Base-by-base conservation (phyloP, 2,888 invertebrate species). In the Phytoseiulus persimilis region DNA sequence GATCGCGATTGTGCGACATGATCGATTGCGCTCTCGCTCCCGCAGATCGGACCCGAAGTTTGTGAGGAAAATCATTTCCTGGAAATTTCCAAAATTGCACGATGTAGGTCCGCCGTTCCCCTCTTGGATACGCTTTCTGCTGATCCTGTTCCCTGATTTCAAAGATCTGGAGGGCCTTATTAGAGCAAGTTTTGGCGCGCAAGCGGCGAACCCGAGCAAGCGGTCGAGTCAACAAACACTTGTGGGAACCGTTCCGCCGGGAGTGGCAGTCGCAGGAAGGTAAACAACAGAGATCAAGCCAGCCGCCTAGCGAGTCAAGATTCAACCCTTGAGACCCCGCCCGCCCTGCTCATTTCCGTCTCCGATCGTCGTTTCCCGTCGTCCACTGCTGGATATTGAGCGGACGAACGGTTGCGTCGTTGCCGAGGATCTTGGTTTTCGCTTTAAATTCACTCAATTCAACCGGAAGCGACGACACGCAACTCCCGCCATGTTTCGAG, bases 191-290 rank as follows among this genome's bases (percentile, higher is more conserved):
- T 14, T 28, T 2, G 65, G 28, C 28, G 65, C 28, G 23, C 23
- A 28, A 65, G 65, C 65, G 65, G 65, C 65, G 65, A 65, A 65
- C 65, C 65, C 18, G 65, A 65, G 65, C 65, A 1, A 33, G 87
- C 0, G 87, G 87, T 45, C 87, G 31, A 87, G 39, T 87, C 33
- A 87, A 33, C 87, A 33, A 87, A 87, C 32, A 87, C 87, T 87
- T 33, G 87, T 87, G 87, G 87, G n/a, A 2, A 5, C 32, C 87
- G n/a, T 33, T 33, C 39, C n/a, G n/a, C 31, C n/a, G n/a, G n/a
- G n/a, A n/a, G n/a, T n/a, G 14, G 87, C 87, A 2, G 32, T 33
- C 33, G 87, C 87, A 65, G 18, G 28, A 28, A 65, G 65, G 65
- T 65, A 65, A 65, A 65, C 65, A 65, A 28, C 65, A 28, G 18